Percentiles rank a stretch among this genome's conserved stretches.
Conservation (phyloP, 2,797 vertebrate species). For the Sebastes elongatus region DNA sequence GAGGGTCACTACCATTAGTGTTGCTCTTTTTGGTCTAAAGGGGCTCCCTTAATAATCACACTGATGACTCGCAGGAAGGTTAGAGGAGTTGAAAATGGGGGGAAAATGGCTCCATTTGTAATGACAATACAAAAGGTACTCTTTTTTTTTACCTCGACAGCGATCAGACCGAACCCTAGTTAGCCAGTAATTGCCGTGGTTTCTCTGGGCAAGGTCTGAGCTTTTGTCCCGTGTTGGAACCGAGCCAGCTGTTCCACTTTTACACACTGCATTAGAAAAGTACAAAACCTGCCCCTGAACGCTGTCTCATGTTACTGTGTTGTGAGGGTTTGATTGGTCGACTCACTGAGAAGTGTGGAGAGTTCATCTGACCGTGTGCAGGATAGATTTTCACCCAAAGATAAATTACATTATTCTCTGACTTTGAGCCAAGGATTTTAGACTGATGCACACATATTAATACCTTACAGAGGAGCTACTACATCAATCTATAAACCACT, state of each 20-base stretch:
- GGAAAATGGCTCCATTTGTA: slow-evolving; percentile 57
- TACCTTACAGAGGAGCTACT: neutral
- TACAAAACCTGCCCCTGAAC: slow-evolving; percentile 53
- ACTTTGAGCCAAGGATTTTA: neutral
- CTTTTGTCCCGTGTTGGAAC: slow-evolving; percentile 64
- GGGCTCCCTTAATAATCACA: slow-evolving; percentile 56
- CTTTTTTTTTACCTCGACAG: neutral
- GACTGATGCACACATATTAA: neutral
- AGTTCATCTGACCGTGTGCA: slow-evolving; percentile 3
- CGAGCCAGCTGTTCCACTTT: slow-evolving; percentile 69
- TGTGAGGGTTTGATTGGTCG: slow-evolving; percentile 24
- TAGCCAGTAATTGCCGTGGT: slow-evolving; percentile 66
- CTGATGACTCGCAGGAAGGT: slow-evolving; percentile 48
- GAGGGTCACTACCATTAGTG: slow-evolving; percentile 9
- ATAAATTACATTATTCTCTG: neutral
- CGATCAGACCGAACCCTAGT: slow-evolving; percentile 53
- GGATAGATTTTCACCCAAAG: slow-evolving; percentile 2
- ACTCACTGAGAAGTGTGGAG: neutral
- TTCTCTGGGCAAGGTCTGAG: slow-evolving; percentile 24
- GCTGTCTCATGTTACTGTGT: slow-evolving; percentile 54
- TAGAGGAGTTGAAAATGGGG: slow-evolving; percentile 28
- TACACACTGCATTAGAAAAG: slow-evolving; percentile 55
- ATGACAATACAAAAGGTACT: slow-evolving; percentile 45
- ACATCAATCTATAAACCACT: neutral
- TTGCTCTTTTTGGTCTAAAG: slow-evolving; percentile 30